Evolutionary conservation across 2,888 invertebrate species (phyloP).

Genomic region (Anaspis maculata): DNA sequence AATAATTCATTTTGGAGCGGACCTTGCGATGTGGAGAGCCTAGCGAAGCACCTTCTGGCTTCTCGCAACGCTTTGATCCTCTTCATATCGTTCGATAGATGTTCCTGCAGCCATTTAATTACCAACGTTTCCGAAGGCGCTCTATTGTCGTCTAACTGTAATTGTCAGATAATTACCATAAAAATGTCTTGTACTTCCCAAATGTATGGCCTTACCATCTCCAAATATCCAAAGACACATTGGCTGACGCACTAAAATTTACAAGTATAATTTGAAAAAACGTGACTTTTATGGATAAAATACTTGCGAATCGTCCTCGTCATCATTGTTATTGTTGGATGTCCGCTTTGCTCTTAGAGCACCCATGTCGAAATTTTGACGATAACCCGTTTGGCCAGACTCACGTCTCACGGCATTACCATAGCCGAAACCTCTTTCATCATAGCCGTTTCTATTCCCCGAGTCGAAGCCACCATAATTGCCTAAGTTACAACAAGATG

Average conservation of each 20-base stretch:
- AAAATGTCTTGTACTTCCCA: conserved; percentile 4
- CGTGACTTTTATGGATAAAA: not conserved
- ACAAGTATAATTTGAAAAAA: not conserved
- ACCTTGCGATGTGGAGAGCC: conserved; percentile 33
- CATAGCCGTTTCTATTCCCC: not conserved
- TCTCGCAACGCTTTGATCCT: conserved; percentile 33
- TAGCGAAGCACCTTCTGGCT: conserved; percentile 37
- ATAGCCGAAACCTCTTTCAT: conserved; percentile 8
- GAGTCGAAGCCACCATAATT: no score
- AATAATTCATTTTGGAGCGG: conserved; percentile 2
- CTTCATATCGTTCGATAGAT: conserved; percentile 32
- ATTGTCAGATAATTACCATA: conserved; percentile 6
- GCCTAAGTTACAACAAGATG: no score
- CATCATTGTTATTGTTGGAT: conserved; percentile 7
- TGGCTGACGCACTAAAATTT: conserved; percentile 36
- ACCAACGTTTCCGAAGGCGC: conserved; percentile 39
- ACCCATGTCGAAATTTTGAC: conserved; percentile 6
- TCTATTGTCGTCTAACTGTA: conserved; percentile 37
- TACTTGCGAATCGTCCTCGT: conserved; percentile 15
- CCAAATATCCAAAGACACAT: conserved; percentile 38
- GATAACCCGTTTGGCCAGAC: conserved; percentile 3
- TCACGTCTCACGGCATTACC: conserved; percentile 14
- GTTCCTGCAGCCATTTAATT: conserved; percentile 39
- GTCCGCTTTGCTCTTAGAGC: conserved; percentile 6
- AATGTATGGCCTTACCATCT: conserved; percentile 32